These are phyloP conservation scores for Drosophila bipectinata DNA, from an alignment of 1,140 invertebrate species.

Conservation along the genomic window DNA sequence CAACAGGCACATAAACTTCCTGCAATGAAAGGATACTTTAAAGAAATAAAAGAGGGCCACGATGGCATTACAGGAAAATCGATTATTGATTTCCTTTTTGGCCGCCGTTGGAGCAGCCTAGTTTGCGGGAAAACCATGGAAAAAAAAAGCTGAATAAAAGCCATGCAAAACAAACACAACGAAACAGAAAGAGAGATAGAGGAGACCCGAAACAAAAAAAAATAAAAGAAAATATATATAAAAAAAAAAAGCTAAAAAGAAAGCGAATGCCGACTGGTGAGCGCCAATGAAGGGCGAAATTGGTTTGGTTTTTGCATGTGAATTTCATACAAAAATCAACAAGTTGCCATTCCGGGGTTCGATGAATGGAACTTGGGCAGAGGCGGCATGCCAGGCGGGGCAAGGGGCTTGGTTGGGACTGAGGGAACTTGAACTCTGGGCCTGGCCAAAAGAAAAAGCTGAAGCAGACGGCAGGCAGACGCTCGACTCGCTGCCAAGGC, in stretches of 20 bases:
- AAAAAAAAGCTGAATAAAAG: constrained; percentile 31
- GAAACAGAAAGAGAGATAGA: constrained; percentile 17
- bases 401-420: background rate
- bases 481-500: constrained; percentile 43
- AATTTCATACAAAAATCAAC: constrained; percentile 59
- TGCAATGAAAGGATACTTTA: constrained; percentile 10
- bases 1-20: background rate
- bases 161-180: constrained; percentile 49
- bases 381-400: background rate
- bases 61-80: constrained; percentile 37
- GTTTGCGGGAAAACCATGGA: constrained; percentile 22
- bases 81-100: constrained; percentile 59
- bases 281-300: constrained; percentile 61
- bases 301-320: constrained; percentile 63
- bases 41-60: constrained; percentile 15
- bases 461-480: constrained; percentile 55
- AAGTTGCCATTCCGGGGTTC: constrained; percentile 56
- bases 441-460: constrained; percentile 46
- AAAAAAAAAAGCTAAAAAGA: constrained; percentile 22
- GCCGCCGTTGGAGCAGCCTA: constrained; percentile 32
- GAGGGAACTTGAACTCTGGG: constrained; percentile 49
- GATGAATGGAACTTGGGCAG: constrained; percentile 43
- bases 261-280: constrained; percentile 33
- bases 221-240: background rate
- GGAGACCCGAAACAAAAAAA: background rate